Evolutionary conservation across 1,140 invertebrate species (phyloP).

Genomic region (Doryteuthis pealeii): DNA sequence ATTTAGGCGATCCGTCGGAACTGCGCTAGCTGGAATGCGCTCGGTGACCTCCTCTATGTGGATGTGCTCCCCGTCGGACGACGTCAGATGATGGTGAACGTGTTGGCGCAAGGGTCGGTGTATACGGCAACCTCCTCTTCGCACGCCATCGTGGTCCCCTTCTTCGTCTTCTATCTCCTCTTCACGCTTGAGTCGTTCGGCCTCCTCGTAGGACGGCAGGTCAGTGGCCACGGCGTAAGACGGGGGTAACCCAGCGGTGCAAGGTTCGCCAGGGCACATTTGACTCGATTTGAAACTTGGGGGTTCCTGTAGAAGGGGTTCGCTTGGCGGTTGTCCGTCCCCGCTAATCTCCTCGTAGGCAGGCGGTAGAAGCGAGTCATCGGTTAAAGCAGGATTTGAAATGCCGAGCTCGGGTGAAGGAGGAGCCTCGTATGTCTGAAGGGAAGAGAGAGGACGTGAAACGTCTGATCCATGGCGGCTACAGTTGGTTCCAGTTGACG

Average conservation of each 20-base stretch:
- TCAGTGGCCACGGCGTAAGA: slow-evolving; percentile 77
- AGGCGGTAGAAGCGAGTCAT: not conserved
- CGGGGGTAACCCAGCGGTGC: slow-evolving; percentile 64
- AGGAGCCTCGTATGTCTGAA: no score
- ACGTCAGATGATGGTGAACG: not conserved
- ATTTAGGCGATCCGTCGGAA: not conserved
- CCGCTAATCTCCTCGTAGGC: not conserved
- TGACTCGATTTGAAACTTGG: not conserved
- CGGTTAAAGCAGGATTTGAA: no score
- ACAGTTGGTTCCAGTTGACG: no score
- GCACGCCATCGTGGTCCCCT: not conserved
- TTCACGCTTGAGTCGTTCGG: slow-evolving; percentile 80
- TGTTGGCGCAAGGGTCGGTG: not conserved
- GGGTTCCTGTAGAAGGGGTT: not conserved
- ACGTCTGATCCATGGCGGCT: no score
- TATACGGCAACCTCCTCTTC: not conserved
- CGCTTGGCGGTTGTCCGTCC: not conserved
- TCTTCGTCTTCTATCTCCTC: slow-evolving; percentile 51
- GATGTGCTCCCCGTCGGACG: not conserved
- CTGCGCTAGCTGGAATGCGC: not conserved
- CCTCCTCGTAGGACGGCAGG: slow-evolving; percentile 87
- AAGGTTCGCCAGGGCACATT: not conserved
- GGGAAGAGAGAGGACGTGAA: no score
- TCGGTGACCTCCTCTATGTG: not conserved
- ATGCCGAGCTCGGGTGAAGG: no score